phyloP scores from a whole-genome alignment of 1,140 invertebrate species.

The Charaxes varanes region DNA sequence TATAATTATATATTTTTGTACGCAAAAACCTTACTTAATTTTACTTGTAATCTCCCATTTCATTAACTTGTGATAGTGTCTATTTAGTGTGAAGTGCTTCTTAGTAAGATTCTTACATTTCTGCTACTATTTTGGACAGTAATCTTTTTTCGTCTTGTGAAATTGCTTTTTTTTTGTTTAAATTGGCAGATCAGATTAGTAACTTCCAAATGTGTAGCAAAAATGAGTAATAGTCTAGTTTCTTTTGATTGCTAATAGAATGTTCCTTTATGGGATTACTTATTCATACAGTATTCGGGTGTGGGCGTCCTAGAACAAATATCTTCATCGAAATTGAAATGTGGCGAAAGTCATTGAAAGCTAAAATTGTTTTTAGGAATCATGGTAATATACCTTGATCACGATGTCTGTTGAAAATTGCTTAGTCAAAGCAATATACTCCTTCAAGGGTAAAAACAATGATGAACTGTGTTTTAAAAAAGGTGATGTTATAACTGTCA shows the following conservation, averaged over 20 bases:
- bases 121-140: too few relatives aligned
- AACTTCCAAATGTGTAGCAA: background rate
- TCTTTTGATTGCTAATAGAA: background rate
- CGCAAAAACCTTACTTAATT: slow-evolving; percentile 30
- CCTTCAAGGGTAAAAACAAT: slow-evolving; percentile 96
- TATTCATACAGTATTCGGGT: slow-evolving; percentile 10
- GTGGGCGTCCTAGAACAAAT: slow-evolving; percentile 17
- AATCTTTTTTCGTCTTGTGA: too few relatives aligned
- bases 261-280: background rate
- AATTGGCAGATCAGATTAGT: too few relatives aligned
- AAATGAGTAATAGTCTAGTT: background rate
- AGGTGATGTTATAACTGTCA: slow-evolving; percentile 97
- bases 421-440: slow-evolving; percentile 91
- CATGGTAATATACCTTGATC: slow-evolving; percentile 41
- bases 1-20: slow-evolving; percentile 47
- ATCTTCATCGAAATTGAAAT: slow-evolving; percentile 6
- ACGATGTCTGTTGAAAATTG: slow-evolving; percentile 78
- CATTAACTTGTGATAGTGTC: background rate
- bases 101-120: too few relatives aligned
- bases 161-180: too few relatives aligned
- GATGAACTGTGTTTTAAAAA: slow-evolving; percentile 98
- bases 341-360: background rate
- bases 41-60: background rate
- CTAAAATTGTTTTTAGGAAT: slow-evolving; percentile 31
- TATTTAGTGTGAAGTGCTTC: background rate